Evolutionary conservation across 2,113 vertebrate genomes (phyloP).

Genomic region (Neogale vison): DNA sequence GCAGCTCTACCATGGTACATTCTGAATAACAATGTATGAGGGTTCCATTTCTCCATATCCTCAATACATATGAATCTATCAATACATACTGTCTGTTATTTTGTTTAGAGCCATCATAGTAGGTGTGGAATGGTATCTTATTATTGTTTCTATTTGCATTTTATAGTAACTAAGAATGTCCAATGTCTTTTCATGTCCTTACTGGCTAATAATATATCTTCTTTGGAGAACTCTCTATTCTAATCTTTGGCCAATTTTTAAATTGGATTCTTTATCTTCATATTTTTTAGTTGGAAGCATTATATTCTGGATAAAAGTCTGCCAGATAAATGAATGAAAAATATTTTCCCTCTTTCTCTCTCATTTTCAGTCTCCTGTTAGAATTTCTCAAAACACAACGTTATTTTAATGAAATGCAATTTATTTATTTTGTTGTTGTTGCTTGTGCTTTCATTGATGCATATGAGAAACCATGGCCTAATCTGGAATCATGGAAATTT

Average conservation of each 20-base stretch:
- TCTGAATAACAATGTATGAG: neutral
- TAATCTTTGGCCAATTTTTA: neutral
- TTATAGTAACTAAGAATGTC: neutral
- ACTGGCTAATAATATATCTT: neutral
- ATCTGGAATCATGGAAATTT: neutral
- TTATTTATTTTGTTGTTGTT: neutral
- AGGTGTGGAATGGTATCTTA: neutral
- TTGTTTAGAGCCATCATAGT: neutral
- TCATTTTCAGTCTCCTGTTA: neutral
- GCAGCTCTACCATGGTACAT: neutral
- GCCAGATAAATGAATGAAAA: neutral
- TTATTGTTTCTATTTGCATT: neutral
- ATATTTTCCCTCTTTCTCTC: neutral
- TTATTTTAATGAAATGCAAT: neutral
- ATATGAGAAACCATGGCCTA: neutral
- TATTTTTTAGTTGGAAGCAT: neutral
- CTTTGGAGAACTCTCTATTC: neutral
- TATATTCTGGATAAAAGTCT: neutral
- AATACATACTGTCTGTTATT: neutral
- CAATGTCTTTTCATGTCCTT: neutral
- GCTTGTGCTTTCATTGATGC: neutral
- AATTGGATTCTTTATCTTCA: neutral
- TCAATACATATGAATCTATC: neutral
- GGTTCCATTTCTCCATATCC: neutral
- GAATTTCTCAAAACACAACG: neutral